These are phyloP conservation scores for Chelidonichthys spinosus DNA, from an alignment of 2,797 vertebrate species.

Conservation along the genomic window DNA sequence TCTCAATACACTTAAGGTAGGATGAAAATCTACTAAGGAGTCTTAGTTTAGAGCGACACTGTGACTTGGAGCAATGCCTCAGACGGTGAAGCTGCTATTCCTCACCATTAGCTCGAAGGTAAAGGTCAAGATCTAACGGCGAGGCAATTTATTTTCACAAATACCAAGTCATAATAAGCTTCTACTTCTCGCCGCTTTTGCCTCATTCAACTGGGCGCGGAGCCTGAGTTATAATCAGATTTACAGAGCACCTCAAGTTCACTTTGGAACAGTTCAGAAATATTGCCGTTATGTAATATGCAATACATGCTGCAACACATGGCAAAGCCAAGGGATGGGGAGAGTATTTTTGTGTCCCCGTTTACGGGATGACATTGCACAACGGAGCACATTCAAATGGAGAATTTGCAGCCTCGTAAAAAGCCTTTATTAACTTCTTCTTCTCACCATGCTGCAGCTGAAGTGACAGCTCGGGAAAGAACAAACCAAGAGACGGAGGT, in stretches of 20 bases:
- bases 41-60: conserved; percentile 31
- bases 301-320: conserved; percentile 21
- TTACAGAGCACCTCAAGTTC: conserved; percentile 40
- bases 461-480: conserved; percentile 39
- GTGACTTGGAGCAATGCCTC: conserved; percentile 29
- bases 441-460: conserved; percentile 10
- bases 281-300: conserved; percentile 9
- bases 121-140: conserved; percentile 61
- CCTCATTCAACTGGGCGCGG: conserved; percentile 24
- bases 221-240: conserved; percentile 34
- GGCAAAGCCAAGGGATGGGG: conserved; percentile 27
- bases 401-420: conserved; percentile 49
- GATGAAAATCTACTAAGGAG: conserved; percentile 18
- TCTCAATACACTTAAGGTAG: conserved; percentile 7
- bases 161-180: conserved; percentile 57
- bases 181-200: conserved; percentile 23
- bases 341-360: conserved; percentile 18
- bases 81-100: conserved; percentile 28
- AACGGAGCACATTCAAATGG: conserved; percentile 36
- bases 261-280: conserved; percentile 25
- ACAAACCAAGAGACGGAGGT: conserved; percentile 3
- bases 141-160: conserved; percentile 60
- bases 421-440: conserved; percentile 29
- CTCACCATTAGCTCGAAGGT: conserved; percentile 54
- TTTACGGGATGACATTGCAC: conserved; percentile 45